Evolutionary conservation across 2,797 vertebrate species (phyloP).

Genomic region (Sparidentex hasta): DNA sequence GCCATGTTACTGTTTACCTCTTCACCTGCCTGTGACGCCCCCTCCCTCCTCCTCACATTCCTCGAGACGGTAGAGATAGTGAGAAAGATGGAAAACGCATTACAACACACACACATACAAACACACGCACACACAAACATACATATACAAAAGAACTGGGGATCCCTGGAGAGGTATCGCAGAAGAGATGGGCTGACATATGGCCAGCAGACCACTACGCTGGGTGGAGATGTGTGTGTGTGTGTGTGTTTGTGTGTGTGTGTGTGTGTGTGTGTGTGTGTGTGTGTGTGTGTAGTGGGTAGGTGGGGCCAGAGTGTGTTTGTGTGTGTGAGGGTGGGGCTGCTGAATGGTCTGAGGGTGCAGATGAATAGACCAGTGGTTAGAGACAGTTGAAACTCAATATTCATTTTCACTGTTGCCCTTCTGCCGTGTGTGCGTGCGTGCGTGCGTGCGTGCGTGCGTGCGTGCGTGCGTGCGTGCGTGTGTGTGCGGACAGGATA

Average conservation of each 20-base stretch:
- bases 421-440: conserved; percentile 33
- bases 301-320: conserved; percentile 3
- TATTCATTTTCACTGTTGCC: conserved; percentile 78
- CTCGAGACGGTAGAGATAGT: conserved; percentile 18
- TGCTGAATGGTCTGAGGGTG: conserved; percentile 72
- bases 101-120: conserved; percentile 24
- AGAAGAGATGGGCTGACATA: conserved; percentile 83
- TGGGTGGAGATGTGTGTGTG: conserved; percentile 77
- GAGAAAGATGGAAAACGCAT: conserved; percentile 53
- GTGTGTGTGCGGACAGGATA: background rate
- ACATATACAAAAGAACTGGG: conserved; percentile 62
- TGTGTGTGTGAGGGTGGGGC: conserved; percentile 73
- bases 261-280: conserved; percentile 42
- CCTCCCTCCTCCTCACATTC: background rate
- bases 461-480: conserved; percentile 2
- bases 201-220: conserved; percentile 82
- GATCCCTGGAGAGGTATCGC: conserved; percentile 75
- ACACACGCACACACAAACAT: conserved; percentile 46
- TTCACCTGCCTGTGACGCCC: background rate
- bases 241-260: conserved; percentile 21
- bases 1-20: background rate
- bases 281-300: conserved; percentile 17
- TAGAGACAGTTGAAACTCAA: conserved; percentile 81
- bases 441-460: background rate
- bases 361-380: conserved; percentile 80